Base-by-base conservation (phyloP, 2,888 invertebrate genomes). In the Salpingus planirostris region DNA sequence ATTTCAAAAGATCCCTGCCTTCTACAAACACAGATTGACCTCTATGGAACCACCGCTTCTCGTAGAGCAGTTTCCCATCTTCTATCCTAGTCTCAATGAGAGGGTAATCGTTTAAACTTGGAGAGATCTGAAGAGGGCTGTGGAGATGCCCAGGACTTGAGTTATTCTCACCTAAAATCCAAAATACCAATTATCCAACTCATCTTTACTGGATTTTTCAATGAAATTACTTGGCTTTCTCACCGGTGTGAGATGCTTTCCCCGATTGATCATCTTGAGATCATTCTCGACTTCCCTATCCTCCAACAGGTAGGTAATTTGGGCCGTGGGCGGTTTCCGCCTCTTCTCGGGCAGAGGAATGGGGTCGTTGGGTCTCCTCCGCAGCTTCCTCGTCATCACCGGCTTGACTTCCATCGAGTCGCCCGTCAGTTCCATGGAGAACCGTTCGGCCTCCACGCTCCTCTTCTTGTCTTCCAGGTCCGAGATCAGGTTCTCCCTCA, bases 391-490 rank as follows among this genome's bases (percentile, higher is more conserved):
- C 15, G 95, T 96, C 69, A 92, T 86, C n/a, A 88, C 87, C 7
- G 95, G 91, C 57, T 95, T 95, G n/a, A 87, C 83, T 71, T 87
- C 87, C 71, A 78, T 82, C 2, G 84, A 83, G 61, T 87, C 90
- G 41, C 86, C 90, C 31, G 88, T 90, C 1, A 96, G 66, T 60
- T 96, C 96, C 74, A 95, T 81, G 27, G 80, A 84, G 42, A 79
- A 64, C 15, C 91, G 67, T 59, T 96, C 96, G 36, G 78, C 76
- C 63, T 96, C 95, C 31, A 95, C 88, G 49, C 82, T 75, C 50
- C 85, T 83, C 53, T 84, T 74, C 56, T 93, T 92, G 51, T 96
- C 95, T 57, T 95, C 95, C 59, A 93, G 80, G 61, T 96, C 95
- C 15, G 79, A 78, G 14, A 96, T 71, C 21, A 96, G 66, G 63